These are phyloP conservation scores for Tragelaphus scriptus DNA, from an alignment of 2,113 vertebrate genomes.

Conservation along the genomic window DNA sequence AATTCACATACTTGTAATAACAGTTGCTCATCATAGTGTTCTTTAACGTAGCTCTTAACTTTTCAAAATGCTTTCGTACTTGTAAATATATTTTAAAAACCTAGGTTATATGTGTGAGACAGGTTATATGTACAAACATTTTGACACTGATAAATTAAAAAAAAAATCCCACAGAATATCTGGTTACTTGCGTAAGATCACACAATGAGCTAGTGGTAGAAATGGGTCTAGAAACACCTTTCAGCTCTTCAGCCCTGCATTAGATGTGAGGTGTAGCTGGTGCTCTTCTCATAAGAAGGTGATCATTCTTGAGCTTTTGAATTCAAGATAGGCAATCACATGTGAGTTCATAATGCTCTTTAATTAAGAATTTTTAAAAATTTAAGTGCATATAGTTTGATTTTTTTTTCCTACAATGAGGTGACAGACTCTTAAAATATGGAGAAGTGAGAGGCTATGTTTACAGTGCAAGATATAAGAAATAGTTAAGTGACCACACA, in stretches of 20 bases:
- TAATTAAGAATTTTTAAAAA: background rate
- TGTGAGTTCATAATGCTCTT: background rate
- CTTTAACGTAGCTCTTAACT: background rate
- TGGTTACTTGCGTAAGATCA: background rate
- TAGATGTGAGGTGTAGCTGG: background rate
- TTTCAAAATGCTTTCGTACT: background rate
- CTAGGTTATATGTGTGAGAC: background rate
- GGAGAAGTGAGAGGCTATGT: background rate
- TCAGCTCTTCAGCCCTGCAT: background rate
- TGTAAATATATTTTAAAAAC: background rate
- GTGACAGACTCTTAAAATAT: background rate
- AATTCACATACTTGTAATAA: background rate
- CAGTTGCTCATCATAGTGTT: background rate
- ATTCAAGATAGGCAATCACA: background rate
- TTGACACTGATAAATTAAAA: background rate
- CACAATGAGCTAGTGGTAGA: background rate
- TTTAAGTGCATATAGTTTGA: background rate
- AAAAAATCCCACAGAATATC: background rate
- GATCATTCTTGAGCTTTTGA: background rate
- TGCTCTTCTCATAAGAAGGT: background rate
- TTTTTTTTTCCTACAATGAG: background rate
- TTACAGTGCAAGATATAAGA: background rate
- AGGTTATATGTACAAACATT: background rate
- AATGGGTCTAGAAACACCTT: background rate
- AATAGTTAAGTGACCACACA: background rate